These are phyloP conservation scores for Oreamnos americanus DNA, from an alignment of 2,113 vertebrate species.

Conservation along the genomic window DNA sequence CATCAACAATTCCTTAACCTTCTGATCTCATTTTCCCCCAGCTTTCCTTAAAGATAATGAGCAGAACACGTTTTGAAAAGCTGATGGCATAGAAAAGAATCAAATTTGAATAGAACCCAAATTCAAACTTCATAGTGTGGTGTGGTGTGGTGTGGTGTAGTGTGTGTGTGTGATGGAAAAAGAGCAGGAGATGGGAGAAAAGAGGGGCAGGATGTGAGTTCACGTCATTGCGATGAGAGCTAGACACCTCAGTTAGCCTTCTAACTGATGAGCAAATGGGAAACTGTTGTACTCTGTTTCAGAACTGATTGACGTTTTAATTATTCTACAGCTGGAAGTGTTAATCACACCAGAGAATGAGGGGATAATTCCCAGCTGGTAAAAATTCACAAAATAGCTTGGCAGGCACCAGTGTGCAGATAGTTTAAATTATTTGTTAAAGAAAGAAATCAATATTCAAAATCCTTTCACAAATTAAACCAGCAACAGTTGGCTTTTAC, in stretches of 20 bases:
- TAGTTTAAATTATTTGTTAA: constrained; percentile 51
- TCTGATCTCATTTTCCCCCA: neutral
- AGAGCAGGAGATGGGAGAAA: neutral
- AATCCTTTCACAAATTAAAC: constrained; percentile 33
- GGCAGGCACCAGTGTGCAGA: constrained; percentile 50
- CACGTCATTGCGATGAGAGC: neutral
- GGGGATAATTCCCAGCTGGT: constrained; percentile 75
- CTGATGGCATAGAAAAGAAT: neutral
- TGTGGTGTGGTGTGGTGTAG: neutral
- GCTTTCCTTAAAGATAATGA: neutral
- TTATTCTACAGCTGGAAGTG: constrained; percentile 76
- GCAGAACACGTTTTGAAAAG: neutral
- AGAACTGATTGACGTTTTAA: constrained; percentile 79
- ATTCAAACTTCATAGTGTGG: neutral
- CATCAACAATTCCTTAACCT: neutral
- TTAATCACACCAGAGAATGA: constrained; percentile 72
- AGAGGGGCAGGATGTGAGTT: neutral
- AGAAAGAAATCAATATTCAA: constrained; percentile 41
- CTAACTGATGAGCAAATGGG: constrained; percentile 64
- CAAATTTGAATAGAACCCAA: neutral
- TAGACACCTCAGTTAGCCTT: constrained; percentile 50
- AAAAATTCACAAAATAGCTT: constrained; percentile 67
- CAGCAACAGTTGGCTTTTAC: neutral
- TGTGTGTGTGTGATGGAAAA: neutral
- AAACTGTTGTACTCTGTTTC: constrained; percentile 74